These are phyloP conservation scores for Megaceryle maxima DNA, from an alignment of 2,113 vertebrate genomes.

Conservation along the genomic window DNA sequence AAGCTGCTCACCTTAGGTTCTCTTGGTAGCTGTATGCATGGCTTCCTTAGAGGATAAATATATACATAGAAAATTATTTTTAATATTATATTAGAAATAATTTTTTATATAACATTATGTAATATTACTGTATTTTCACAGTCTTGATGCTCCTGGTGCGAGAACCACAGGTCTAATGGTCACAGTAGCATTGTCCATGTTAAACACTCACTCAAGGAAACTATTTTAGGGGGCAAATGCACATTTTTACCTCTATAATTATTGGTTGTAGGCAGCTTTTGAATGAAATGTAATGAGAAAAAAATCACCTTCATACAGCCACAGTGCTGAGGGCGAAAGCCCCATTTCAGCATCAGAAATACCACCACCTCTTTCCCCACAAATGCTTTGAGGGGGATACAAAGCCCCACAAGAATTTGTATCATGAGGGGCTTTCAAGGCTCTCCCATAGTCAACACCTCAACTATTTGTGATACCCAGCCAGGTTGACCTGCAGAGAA, in stretches of 20 bases:
- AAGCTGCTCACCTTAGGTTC: not conserved
- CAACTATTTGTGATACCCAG: not conserved
- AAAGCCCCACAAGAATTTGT: not conserved
- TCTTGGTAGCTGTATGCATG: not conserved
- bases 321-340: not conserved
- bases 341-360: not conserved
- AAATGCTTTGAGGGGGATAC: not conserved
- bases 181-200: not conserved
- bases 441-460: too few relatives aligned
- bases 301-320: not conserved
- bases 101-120: not conserved
- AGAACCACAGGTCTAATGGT: not conserved
- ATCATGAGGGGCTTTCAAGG: not conserved
- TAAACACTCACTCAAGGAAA: not conserved
- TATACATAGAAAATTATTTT: not conserved
- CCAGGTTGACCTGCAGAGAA: not conserved
- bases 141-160: not conserved
- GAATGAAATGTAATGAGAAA: not conserved
- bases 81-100: too few relatives aligned
- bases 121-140: not conserved
- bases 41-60: not conserved
- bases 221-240: not conserved
- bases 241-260: not conserved
- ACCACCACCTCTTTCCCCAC: not conserved
- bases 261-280: not conserved